Conservation (phyloP, 2,113 vertebrate species). For the Bagarius yarrelli region DNA sequence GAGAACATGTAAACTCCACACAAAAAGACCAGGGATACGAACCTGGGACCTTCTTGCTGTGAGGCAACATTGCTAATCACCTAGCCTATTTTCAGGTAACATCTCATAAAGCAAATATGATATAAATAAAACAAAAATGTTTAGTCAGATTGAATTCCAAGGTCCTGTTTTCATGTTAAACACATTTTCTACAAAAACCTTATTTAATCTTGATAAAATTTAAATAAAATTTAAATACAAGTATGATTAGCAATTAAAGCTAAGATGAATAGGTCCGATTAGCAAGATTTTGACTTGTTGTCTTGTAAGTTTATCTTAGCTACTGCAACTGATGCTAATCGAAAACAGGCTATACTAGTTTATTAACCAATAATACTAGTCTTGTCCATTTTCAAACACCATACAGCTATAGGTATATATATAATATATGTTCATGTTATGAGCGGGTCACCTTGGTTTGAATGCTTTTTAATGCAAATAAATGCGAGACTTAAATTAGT, state of each 20-base stretch:
- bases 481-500: no score
- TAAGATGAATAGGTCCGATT: neutral
- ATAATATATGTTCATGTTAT: neutral
- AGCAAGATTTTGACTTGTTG: neutral
- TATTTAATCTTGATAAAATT: no score
- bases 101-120: no score
- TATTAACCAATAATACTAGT: neutral
- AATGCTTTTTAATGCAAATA: neutral
- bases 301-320: neutral
- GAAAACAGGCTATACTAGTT: neutral
- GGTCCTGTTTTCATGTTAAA: neutral
- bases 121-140: no score
- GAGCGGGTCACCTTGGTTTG: neutral
- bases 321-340: neutral
- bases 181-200: neutral
- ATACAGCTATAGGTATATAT: neutral
- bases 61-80: no score
- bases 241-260: no score
- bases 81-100: no score
- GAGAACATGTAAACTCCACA: no score
- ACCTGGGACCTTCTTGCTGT: no score
- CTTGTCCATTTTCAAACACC: neutral
- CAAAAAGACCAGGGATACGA: no score
- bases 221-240: no score
- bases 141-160: neutral